Evolutionary conservation across 2,113 vertebrate species (phyloP).

Genomic region (Lycaon pictus): DNA sequence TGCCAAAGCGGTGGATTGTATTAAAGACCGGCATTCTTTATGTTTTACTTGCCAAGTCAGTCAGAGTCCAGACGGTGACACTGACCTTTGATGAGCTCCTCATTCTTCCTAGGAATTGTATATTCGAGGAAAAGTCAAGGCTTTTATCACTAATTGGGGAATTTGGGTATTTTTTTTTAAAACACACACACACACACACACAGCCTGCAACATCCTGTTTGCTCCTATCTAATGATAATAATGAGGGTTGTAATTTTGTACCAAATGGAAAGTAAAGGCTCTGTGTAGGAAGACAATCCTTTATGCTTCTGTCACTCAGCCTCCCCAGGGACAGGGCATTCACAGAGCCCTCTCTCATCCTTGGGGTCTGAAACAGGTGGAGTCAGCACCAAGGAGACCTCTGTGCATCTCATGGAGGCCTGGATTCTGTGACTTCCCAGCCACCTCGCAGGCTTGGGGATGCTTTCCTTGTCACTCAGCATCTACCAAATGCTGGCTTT

Average conservation of each 20-base stretch:
- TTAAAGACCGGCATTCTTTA: neutral
- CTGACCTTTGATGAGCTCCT: constrained; percentile 74
- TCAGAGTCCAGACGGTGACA: constrained; percentile 85
- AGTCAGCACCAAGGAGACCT: rapidly evolving
- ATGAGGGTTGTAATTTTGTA: neutral
- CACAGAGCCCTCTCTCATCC: rapidly evolving
- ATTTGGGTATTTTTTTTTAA: constrained; percentile 46
- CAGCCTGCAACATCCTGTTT: neutral
- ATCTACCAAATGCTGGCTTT: neutral
- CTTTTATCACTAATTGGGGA: constrained; percentile 51
- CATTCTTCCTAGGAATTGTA: constrained; percentile 79
- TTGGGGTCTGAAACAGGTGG: rapidly evolving
- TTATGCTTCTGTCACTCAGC: rapidly evolving
- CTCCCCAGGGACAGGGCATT: rapidly evolving
- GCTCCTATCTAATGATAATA: neutral
- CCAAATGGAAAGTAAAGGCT: neutral
- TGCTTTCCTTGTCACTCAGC: rapidly evolving
- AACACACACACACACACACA: neutral
- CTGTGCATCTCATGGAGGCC: rapidly evolving
- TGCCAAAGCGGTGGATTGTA: constrained; percentile 63
- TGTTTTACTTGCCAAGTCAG: constrained; percentile 41
- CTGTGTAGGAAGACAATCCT: rapidly evolving
- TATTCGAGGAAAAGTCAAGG: constrained; percentile 78
- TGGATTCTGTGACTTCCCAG: rapidly evolving
- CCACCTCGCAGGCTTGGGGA: rapidly evolving